Evolutionary conservation across 2,113 vertebrate genomes (phyloP), one percentile per base, ranked within the genome.

Genomic region (Dasypus novemcinctus): DNA sequence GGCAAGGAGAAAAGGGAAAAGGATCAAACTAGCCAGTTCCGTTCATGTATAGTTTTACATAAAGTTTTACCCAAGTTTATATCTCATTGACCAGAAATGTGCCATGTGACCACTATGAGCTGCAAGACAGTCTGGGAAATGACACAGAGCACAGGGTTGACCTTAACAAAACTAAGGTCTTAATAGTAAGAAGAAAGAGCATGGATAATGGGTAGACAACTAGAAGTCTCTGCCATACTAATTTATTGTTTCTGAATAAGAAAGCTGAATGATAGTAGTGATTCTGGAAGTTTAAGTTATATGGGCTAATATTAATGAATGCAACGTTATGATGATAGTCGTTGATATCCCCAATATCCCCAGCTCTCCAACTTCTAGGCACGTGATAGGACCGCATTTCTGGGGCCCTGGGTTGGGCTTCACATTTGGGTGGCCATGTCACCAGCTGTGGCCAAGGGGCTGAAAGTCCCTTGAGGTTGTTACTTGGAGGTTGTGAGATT

Each of bases 201-300:
- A 68, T 31, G 52, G 3, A 6, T 31, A n/a, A 38, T 18, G 43
- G 29, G 10, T 13, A 79, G 63, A 9, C 17, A 43, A 14, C 23
- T 21, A 27, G 13, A 6, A 63, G 1, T 57, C 18, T 68, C 59
- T 78, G 17, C 11, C 14, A 41, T 46, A 64, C 4, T 64, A 15
- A 41, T 41, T 79, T 57, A 18, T 46, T 79, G 29, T 46, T 95
- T 95, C 76, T 78, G 25, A 90, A 18, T 80, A 36, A 92, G 66
- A 90, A 63, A 92, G 36, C 18, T 69, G 33, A 90, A 87, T 59
- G 21, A 4, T 2, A 90, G 33, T 36, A 15, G 23, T 41, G 74
- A 69, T 69, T 90, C 57, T 88, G 64, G 93, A 69, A 57, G 7
- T 23, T 2, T 7, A 41, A 68, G n/a, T 36, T 75, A 33, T 68